Base-by-base conservation (phyloP, 2,797 vertebrate genomes). In the Hemibagrus guttatus region DNA sequence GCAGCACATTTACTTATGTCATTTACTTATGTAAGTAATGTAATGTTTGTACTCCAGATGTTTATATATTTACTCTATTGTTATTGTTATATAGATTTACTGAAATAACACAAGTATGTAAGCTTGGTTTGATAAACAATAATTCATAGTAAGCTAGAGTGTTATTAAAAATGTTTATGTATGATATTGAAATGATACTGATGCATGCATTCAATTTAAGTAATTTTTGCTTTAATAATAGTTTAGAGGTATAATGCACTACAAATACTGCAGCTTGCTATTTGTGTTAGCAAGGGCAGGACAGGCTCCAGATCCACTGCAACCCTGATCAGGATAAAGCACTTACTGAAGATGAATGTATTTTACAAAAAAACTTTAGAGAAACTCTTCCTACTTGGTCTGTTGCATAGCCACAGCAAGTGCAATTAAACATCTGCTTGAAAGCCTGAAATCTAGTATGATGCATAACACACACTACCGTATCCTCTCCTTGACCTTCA, bases 401-500 rank as follows among this genome's bases (percentile, higher is more conserved):
- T 49, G 71, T 74, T 74, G 42, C 4, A 23, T n/a, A 49, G 23
- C 42, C 4, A 14, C 13, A 11, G 23, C 12, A 74, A 17, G n/a
- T 75, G 26, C 17, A 54, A 42, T 16, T 26, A 80, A 13, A 42
- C 78, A 61, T 9, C 3, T 54, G 14, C n/a, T 28, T 54, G 23
- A 54, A 26, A 80, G 31, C 58, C 35, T n/a, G 23, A 63, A 12
- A 46, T 81, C 16, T 7, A 63, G 3, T 23, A 39, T 63, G 6
- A 28, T 21, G 26, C 17, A 49, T 4, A 21, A 39, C 19, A 49
- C 39, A 61, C 35, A 35, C n/a, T 95, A 97, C 98, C 96, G 96
- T 97, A 91, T 98, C 95, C 89, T 98, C 97, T 0, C 98, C 97
- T 7, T 96, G 96, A 85, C 97, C 97, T 93, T 99, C 98, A 0